phyloP scores from a whole-genome alignment of 1,140 invertebrate genomes.

The Drosophila guanche region DNA sequence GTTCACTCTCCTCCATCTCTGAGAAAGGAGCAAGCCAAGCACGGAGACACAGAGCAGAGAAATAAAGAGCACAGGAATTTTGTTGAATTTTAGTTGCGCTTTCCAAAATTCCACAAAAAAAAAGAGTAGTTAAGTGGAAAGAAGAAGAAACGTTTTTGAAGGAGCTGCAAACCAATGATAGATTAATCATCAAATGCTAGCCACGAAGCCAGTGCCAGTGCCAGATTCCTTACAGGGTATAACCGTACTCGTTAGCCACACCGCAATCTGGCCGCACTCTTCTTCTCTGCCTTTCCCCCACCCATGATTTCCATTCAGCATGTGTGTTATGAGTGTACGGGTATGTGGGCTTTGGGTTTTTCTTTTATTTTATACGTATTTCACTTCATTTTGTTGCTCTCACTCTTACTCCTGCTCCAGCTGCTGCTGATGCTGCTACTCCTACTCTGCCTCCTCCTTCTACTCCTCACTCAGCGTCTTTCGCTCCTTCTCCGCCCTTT shows the following conservation, averaged over 20 bases:
- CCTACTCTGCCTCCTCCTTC: conserved; percentile 1
- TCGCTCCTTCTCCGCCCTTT: neutral
- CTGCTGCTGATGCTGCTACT: too few relatives aligned
- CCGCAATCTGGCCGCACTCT: neutral
- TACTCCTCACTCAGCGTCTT: neutral
- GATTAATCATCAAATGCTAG: too few relatives aligned
- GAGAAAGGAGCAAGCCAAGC: neutral
- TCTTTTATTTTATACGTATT: conserved; percentile 75
- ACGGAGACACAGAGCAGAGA: too few relatives aligned
- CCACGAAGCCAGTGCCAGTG: too few relatives aligned
- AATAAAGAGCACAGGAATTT: too few relatives aligned
- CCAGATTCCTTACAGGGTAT: too few relatives aligned
- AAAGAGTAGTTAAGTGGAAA: too few relatives aligned
- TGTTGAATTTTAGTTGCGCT: too few relatives aligned
- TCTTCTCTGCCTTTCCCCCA: neutral
- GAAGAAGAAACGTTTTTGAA: too few relatives aligned
- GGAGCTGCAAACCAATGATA: too few relatives aligned
- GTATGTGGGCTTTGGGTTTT: conserved; percentile 37
- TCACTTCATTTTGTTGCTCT: conserved; percentile 68
- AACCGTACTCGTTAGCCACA: too few relatives aligned
- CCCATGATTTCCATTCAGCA: conserved; percentile 18
- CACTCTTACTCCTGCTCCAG: neutral
- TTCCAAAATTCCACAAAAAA: too few relatives aligned
- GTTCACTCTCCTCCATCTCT: conserved; percentile 2
- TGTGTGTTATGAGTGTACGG: conserved; percentile 30